Evolutionary conservation across 1,140 invertebrate species (phyloP), one percentile per base, ranked within the genome.

Genomic region (Cotesia glomerata): DNA sequence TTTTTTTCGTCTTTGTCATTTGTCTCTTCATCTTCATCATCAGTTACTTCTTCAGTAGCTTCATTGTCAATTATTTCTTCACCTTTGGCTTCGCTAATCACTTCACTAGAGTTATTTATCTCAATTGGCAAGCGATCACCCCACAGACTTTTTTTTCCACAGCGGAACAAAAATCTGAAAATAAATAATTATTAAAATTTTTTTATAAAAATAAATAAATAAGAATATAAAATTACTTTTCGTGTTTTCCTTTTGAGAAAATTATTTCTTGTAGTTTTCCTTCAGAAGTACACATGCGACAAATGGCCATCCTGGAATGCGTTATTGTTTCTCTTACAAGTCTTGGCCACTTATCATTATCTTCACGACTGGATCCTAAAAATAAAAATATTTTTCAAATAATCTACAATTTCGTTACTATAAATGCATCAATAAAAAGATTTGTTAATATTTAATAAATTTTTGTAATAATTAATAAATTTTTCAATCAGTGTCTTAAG

Each of bases 201-300:
- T 26, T 13, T 52, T 61, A 74, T 52, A 67, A 8, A 76, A 71
- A 66, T 64, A n/a, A 69, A 74, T 39, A 56, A 75, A 70, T 62
- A 68, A 61, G 78, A 74, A 72, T 70, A 71, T 51, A 75, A 51
- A 82, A 82, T 80, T 82, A 92, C 92, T 90, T 92, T 85, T 93
- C 92, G 80, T 94, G 89, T 84, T 93, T 95, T 0, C 81, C 79
- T 71, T 90, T 89, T 1, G 95, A 94, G 77, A 96, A 91, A 75
- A 94, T 91, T 3, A 94, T 84, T 84, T 96, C 92, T 73, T 92
- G 84, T n/a, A 97, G 83, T 72, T 92, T 88, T 26, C 95, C 95
- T 75, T 90, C 84, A 5, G 88, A 78, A 5, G 92, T 94, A 84
- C 96, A 98, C 75, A 95, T 79, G 59, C 92, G 88, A 82, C 95